Percentiles rank a stretch among this genome's conserved stretches.
phyloP scores from a whole-genome alignment of 2,797 vertebrate genomes.

The Babyrousa celebensis region DNA sequence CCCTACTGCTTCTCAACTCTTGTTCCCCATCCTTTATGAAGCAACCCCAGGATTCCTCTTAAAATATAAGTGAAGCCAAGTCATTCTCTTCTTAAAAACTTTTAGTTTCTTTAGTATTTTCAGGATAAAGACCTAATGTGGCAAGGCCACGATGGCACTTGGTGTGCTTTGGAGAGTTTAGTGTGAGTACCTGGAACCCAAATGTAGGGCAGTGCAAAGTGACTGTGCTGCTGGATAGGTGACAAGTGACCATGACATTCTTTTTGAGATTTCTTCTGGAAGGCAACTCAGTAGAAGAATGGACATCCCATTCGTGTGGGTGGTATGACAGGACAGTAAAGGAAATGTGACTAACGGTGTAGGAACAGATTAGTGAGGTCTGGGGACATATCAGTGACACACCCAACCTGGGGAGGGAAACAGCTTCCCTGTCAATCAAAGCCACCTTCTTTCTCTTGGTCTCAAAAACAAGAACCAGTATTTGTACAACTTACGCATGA shows the following conservation, averaged over 20 bases:
- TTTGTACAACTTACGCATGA: neutral
- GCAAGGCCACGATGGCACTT: neutral
- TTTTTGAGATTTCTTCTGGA: neutral
- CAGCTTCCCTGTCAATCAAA: neutral
- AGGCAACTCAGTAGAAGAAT: neutral
- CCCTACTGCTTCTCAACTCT: neutral
- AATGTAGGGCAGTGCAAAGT: neutral
- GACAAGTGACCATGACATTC: neutral
- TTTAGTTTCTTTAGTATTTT: neutral
- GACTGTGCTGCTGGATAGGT: neutral
- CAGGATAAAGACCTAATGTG: neutral
- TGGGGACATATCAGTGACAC: neutral
- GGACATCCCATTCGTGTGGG: neutral
- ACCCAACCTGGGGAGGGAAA: neutral
- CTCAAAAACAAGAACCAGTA: slow-evolving; percentile 1
- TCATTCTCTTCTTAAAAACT: neutral
- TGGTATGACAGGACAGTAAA: neutral
- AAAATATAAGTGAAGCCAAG: slow-evolving; percentile 11
- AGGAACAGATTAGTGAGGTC: neutral
- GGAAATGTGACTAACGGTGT: neutral
- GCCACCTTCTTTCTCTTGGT: neutral
- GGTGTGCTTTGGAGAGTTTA: neutral
- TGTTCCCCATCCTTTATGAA: neutral
- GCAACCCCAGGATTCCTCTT: neutral
- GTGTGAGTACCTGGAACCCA: neutral